Evolutionary conservation across 2,797 vertebrate genomes (phyloP), one percentile per base, ranked within the genome.

Genomic region (Anguilla anguilla): DNA sequence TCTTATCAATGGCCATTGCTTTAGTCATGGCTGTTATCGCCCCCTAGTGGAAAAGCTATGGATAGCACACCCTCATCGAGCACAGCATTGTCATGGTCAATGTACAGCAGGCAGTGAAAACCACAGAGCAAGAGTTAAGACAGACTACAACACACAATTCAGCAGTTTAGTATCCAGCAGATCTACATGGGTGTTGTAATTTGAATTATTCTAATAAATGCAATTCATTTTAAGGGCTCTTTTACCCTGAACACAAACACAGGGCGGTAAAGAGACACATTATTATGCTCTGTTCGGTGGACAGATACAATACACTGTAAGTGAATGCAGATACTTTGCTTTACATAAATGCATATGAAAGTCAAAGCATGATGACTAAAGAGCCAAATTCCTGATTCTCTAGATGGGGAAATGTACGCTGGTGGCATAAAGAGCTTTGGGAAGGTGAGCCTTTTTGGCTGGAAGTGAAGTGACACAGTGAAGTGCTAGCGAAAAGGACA

Each of bases 1-100:
- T 97, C 93, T 97, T 97, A 87, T 97, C 97, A 83, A 97, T 94
- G 85, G 97, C 97, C 96, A 97, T 96, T 0, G 97, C 97, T 93
- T 97, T 98, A 19, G 97, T 97, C 97, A 97, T 96, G 84, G 97
- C 94, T 4, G 94, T 92, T 1, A 98, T 94, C 35, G 96, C 97
- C 88, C 97, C 97, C 97, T 98, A 86, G 90, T 93, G 94, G 94
- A 91, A 17, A 87, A n/a, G 85, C 31, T 39, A 85, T 0, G 17
- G 81, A 59, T 64, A 72, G 74, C 57, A 87, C 69, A 69, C 53
- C n/a, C 19, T 2, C 9, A 81, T 81, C 46, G 17, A 77, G 25
- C 74, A 39, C 1, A 43, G 61, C 61, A 39, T 39, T 39, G 39
- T 39, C 39, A 39, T 39, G 39, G 39, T 39, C 25, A 35, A 28